These are phyloP conservation scores for Coecobrya sp. DNA, from an alignment of 2,888 invertebrate species.

Conservation along the genomic window DNA sequence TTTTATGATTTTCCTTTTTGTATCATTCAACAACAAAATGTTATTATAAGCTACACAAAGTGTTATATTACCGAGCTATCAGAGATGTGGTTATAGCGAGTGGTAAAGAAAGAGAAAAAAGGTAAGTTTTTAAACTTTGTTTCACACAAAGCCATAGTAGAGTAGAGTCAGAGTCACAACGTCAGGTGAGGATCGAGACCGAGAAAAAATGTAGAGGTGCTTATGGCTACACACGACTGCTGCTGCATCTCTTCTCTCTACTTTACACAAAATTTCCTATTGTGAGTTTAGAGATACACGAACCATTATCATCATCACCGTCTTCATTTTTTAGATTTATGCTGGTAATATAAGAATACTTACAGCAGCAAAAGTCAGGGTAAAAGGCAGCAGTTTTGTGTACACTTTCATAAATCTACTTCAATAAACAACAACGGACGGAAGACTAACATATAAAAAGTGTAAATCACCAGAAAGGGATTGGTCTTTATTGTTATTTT, in stretches of 20 bases:
- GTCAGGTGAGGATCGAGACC: neutral
- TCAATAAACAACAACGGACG: slow-evolving; percentile 13
- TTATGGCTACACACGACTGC: slow-evolving; percentile 9
- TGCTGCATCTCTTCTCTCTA: neutral
- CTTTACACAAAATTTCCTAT: neutral
- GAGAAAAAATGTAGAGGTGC: neutral
- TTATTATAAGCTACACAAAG: neutral
- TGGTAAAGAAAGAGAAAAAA: slow-evolving; percentile 10
- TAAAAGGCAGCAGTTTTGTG: neutral
- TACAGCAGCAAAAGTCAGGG: neutral
- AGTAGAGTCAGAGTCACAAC: neutral
- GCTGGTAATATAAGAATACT: neutral
- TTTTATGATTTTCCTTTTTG: neutral
- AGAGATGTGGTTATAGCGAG: neutral
- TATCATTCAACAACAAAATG: neutral
- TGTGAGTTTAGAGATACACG: slow-evolving; percentile 27
- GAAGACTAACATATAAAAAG: slow-evolving; percentile 1
- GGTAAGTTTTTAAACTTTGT: slow-evolving; percentile 12
- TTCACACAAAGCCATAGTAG: neutral
- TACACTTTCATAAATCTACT: slow-evolving; percentile 34
- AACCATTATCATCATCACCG: slow-evolving; percentile 22
- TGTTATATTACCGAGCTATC: neutral
- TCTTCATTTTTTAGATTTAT: slow-evolving; percentile 32
- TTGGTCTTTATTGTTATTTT: slow-evolving; percentile 42
- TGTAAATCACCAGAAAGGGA: slow-evolving; percentile 35